Base-by-base conservation (phyloP, 1,140 invertebrate species). In the Harlomillsia oculata region DNA sequence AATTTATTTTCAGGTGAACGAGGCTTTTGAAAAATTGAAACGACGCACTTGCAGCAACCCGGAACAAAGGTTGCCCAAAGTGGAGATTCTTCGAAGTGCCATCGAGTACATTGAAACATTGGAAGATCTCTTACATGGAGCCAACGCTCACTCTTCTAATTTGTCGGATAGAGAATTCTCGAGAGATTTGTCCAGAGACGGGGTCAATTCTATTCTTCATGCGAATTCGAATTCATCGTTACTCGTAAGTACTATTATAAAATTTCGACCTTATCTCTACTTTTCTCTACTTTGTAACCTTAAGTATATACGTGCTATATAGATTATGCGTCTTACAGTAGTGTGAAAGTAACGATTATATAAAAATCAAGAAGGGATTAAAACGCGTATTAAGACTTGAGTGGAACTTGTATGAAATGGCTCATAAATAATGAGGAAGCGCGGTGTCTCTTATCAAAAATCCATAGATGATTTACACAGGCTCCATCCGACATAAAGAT, bases 101-200 rank as follows among this genome's bases (percentile, higher is more conserved):
- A 98, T 98, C 67, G 94, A 97, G 66, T 97, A 98, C 71, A 98
- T 98, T 63, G 93, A 97, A 70, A 87, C 87, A 66, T 73, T 97
- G 59, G 94, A 97, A 69, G 85, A 87, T 62, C 74, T 90, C 2
- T 71, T 92, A 0, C 80, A 87, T 66, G 53, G 8, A 48, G 50
- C 28, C 46, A 48, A 32, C 8, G 30, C 45, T 0, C 25, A 28
- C 4, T 48, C 45, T 5, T 39, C 55, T 21, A 50, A 46, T 9
- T 46, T 34, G 13, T 29, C 26, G 14, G 43, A 60, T 32, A n/a
- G 46, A 14, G 26, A n/a, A 43, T 43, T 26, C 41, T 23, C n/a
- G 32, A n/a, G 55, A 23, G 59, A 64, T 23, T 64, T 54, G 49
- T 23, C 60, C 18, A 41, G 59, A 20, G 59, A 64, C 20, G 53